Evolutionary conservation across 2,888 invertebrate species (phyloP).

Genomic region (Ptychoptera albimana): DNA sequence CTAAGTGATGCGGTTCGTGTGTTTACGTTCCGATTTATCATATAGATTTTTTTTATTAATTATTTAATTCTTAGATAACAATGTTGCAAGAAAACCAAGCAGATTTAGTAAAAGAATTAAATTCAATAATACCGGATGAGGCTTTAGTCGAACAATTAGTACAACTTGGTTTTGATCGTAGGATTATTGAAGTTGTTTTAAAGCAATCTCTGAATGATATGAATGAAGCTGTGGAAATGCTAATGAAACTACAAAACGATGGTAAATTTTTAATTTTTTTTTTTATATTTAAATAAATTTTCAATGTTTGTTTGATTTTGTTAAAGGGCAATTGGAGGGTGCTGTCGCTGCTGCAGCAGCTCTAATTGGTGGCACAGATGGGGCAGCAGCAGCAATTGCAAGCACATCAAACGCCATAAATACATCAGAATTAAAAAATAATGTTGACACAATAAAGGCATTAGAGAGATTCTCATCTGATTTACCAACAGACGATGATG

Average conservation of each 20-base stretch:
- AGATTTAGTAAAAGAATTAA: conserved; percentile 15
- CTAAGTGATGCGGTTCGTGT: conserved; percentile 47
- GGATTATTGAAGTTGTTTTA: conserved; percentile 38
- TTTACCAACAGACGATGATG: conserved; percentile 42
- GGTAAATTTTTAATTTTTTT: conserved; percentile 13
- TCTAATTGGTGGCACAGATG: background rate
- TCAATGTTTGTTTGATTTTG: background rate
- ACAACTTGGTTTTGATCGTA: conserved; percentile 42
- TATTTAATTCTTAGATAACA: conserved; percentile 11
- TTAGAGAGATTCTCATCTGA: conserved; percentile 42
- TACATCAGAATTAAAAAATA: conserved; percentile 9
- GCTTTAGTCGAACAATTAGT: conserved; percentile 18
- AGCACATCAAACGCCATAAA: too few species aligned
- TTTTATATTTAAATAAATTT: background rate
- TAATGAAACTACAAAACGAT: conserved; percentile 29
- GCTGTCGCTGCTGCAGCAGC: background rate
- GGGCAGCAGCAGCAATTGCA: background rate
- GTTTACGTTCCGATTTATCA: conserved; percentile 22
- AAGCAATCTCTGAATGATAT: conserved; percentile 36
- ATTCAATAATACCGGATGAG: conserved; percentile 10
- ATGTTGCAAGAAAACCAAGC: conserved; percentile 19
- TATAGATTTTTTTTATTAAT: conserved; percentile 2
- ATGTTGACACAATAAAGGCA: conserved; percentile 36
- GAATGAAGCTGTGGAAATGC: conserved; percentile 39
- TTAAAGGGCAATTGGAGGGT: background rate